A percentile compares a stretch with the other conserved stretches of the same genome.
phyloP scores from a whole-genome alignment of 2,888 invertebrate genomes.

The Hyposoter didymator region DNA sequence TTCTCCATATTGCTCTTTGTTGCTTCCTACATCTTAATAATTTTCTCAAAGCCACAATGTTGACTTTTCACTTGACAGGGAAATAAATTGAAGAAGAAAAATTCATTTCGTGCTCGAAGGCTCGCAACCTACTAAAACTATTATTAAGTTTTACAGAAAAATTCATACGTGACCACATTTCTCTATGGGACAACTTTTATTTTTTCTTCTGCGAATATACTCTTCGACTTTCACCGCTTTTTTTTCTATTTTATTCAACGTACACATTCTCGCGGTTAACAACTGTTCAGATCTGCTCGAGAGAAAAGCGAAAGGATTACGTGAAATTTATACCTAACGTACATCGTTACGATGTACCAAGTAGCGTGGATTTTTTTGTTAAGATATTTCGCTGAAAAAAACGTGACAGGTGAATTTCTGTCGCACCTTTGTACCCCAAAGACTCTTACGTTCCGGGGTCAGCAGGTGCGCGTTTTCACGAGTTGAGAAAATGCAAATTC shows the following conservation, averaged over 20 bases:
- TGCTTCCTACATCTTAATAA: not conserved
- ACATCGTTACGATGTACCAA: conserved; percentile 6
- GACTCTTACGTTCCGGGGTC: not conserved
- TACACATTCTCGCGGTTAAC: conserved; percentile 19
- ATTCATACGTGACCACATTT: conserved; percentile 38
- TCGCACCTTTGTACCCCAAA: not conserved
- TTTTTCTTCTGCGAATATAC: conserved; percentile 8
- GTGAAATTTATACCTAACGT: conserved; percentile 55
- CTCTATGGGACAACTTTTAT: conserved; percentile 39
- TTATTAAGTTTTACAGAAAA: conserved; percentile 45
- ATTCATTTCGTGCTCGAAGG: not conserved
- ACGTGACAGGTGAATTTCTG: conserved; percentile 17
- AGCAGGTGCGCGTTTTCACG: not conserved
- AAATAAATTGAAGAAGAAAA: not conserved
- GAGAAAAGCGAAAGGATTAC: conserved; percentile 64
- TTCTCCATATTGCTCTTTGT: not conserved
- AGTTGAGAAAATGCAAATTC: not conserved
- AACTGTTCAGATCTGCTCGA: conserved; percentile 39
- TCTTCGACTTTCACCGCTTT: conserved; percentile 60
- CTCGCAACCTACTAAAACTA: not conserved
- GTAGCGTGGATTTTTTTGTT: conserved; percentile 13
- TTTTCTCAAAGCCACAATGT: not conserved
- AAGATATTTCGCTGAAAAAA: not conserved
- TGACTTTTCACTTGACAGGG: not conserved
- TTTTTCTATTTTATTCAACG: conserved; percentile 58